These are phyloP conservation scores for Augochlora pura DNA, from an alignment of 1,140 invertebrate genomes.

Conservation along the genomic window DNA sequence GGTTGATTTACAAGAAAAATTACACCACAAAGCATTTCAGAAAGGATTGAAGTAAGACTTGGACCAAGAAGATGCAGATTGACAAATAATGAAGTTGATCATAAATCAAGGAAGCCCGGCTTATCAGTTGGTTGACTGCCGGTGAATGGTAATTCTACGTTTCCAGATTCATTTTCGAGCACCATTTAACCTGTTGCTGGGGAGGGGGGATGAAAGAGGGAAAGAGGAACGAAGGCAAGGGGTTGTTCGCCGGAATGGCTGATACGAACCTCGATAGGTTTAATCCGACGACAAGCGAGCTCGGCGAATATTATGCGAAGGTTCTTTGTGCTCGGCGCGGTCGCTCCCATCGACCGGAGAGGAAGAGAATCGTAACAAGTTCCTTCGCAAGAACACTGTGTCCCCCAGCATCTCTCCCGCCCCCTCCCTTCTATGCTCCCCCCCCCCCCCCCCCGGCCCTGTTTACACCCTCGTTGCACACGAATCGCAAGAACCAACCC, in stretches of 20 bases:
- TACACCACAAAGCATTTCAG: too few species aligned
- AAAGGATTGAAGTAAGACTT: too few species aligned
- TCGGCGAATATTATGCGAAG: conserved; percentile 51
- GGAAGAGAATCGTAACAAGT: conserved; percentile 38
- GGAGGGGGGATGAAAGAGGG: background rate
- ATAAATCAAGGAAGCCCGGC: too few species aligned
- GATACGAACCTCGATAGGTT: conserved; percentile 47
- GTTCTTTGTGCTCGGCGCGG: conserved; percentile 25
- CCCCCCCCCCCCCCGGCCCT: background rate
- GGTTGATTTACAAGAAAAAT: too few species aligned
- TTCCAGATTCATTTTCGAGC: conserved; percentile 49
- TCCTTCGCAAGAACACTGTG: conserved; percentile 20
- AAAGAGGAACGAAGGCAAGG: background rate
- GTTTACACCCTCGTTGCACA: background rate
- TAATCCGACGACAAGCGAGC: conserved; percentile 31
- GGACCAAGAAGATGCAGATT: too few species aligned
- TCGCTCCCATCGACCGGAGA: background rate
- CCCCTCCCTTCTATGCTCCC: background rate
- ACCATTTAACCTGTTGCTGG: conserved; percentile 61
- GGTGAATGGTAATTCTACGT: conserved; percentile 20
- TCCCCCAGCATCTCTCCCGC: background rate
- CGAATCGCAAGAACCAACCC: background rate
- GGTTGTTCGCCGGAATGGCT: conserved; percentile 54
- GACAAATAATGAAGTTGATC: too few species aligned
- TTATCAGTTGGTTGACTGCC: background rate